Evolutionary conservation across 1,140 invertebrate species (phyloP).

Genomic region (Temnothorax nylanderi): DNA sequence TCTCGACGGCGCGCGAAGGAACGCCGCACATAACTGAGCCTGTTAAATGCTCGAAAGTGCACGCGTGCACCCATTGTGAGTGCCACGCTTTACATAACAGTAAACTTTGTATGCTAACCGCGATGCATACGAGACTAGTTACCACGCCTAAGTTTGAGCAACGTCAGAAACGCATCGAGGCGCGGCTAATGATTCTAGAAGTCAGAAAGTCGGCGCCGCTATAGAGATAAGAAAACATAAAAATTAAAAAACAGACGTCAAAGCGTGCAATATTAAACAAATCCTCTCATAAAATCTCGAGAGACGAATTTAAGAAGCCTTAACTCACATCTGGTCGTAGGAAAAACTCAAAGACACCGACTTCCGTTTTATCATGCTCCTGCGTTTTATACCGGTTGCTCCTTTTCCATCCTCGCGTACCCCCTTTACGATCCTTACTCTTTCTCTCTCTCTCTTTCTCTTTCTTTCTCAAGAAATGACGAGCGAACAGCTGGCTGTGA

Average conservation of each 20-base stretch:
- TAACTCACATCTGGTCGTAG: neutral
- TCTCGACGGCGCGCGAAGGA: slow-evolving; percentile 42
- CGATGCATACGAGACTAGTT: slow-evolving; percentile 55
- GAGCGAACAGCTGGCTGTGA: slow-evolving; percentile 72
- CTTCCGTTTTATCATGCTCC: slow-evolving; percentile 47
- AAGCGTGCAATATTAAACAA: neutral
- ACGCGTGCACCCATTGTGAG: slow-evolving; percentile 38
- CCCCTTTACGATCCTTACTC: slow-evolving; percentile 65
- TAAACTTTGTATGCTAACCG: slow-evolving; percentile 62
- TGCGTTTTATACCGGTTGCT: slow-evolving; percentile 69
- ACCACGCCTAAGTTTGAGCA: slow-evolving; percentile 60
- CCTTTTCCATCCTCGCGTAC: neutral
- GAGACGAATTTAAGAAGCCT: slow-evolving; percentile 23
- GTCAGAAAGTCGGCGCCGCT: neutral
- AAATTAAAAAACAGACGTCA: neutral
- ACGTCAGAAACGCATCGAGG: neutral
- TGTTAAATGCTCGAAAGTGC: slow-evolving; percentile 50
- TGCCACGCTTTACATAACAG: slow-evolving; percentile 62
- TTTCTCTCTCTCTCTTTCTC: neutral
- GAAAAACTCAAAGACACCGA: neutral
- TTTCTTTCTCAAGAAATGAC: slow-evolving; percentile 43
- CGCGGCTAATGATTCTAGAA: slow-evolving; percentile 16
- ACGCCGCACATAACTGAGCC: slow-evolving; percentile 14
- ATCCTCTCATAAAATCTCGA: slow-evolving; percentile 12
- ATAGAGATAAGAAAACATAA: neutral